Conservation (phyloP, 2,888 invertebrate species). For the Troides oblongomaculatus region DNA sequence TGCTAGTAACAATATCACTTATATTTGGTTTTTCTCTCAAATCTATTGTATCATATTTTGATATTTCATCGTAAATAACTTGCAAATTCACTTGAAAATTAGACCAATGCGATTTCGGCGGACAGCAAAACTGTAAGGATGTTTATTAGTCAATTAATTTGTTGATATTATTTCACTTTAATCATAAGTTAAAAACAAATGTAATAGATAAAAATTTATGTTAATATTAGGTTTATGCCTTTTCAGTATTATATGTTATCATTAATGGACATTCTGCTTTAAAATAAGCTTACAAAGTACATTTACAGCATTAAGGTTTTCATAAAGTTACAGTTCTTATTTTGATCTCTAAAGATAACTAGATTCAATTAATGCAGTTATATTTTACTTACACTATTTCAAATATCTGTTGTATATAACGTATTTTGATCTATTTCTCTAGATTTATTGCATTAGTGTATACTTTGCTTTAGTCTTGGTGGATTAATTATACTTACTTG, state of each 20-base stretch:
- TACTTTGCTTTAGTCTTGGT: background rate
- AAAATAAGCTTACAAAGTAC: too few species aligned
- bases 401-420: too few species aligned
- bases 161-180: background rate
- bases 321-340: too few species aligned
- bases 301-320: too few species aligned
- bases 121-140: conserved; percentile 41
- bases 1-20: background rate
- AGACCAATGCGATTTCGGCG: conserved; percentile 35
- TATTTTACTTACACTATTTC: too few species aligned
- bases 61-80: conserved; percentile 24
- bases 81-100: conserved; percentile 27
- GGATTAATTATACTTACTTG: conserved; percentile 6
- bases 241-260: too few species aligned
- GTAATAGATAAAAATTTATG: background rate
- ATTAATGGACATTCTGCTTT: too few species aligned
- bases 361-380: too few species aligned
- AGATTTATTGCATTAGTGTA: background rate
- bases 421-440: background rate
- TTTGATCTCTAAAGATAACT: too few species aligned
- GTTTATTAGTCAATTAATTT: background rate
- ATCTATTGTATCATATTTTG: background rate
- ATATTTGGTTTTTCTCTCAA: conserved; percentile 11
- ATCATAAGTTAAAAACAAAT: background rate
- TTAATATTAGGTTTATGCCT: too few species aligned